These are phyloP conservation scores for Thunnus albacares DNA, from an alignment of 2,797 vertebrate genomes.

Conservation along the genomic window DNA sequence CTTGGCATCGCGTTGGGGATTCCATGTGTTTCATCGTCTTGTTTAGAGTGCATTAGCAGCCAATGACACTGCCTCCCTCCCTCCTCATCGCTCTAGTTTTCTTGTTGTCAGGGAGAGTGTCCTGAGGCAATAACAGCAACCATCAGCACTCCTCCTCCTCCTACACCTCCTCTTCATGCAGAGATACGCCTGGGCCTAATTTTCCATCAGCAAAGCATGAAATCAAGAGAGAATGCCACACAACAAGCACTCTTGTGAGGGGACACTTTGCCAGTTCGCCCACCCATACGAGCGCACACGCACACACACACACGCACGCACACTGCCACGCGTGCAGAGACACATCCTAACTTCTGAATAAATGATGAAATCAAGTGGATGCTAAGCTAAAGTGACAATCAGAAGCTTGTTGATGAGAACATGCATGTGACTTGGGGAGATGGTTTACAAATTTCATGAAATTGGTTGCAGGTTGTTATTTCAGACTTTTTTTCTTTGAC, in stretches of 20 bases:
- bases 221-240: slow-evolving; percentile 95
- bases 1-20: slow-evolving; percentile 87
- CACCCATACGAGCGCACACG: slow-evolving; percentile 37
- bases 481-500: slow-evolving; percentile 21
- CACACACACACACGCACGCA: slow-evolving; percentile 18
- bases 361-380: slow-evolving; percentile 88
- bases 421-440: slow-evolving; percentile 64
- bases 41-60: slow-evolving; percentile 97
- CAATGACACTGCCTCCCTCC: slow-evolving; percentile 93
- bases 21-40: slow-evolving; percentile 89
- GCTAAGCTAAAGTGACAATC: slow-evolving; percentile 75
- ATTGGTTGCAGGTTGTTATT: slow-evolving; percentile 31
- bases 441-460: slow-evolving; percentile 38
- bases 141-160: slow-evolving; percentile 80
- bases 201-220: slow-evolving; percentile 99
- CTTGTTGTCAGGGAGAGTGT: slow-evolving; percentile 97
- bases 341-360: slow-evolving; percentile 86
- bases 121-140: slow-evolving; percentile 96
- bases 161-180: slow-evolving; percentile 92
- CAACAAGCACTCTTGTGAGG: slow-evolving; percentile 92
- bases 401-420: slow-evolving; percentile 69
- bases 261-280: slow-evolving; percentile 81
- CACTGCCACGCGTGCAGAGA: slow-evolving; percentile 39
- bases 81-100: slow-evolving; percentile 91
- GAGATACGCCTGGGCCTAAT: slow-evolving; percentile 94